These are phyloP conservation scores for Lydus trimaculatus DNA, from an alignment of 2,888 invertebrate species.

Conservation along the genomic window DNA sequence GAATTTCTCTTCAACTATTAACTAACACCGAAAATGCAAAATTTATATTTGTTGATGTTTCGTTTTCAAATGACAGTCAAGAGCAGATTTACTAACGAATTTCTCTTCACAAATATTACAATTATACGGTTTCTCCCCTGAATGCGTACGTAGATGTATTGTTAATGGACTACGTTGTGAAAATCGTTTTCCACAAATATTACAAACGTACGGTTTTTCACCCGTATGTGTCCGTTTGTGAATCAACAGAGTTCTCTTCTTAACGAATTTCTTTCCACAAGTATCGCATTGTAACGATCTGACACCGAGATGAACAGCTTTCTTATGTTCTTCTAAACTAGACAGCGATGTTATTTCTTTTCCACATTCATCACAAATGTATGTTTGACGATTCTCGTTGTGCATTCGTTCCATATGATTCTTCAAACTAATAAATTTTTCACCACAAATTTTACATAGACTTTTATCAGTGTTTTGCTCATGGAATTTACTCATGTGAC, in stretches of 20 bases:
- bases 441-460: constrained; percentile 47
- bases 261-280: constrained; percentile 64
- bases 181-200: constrained; percentile 46
- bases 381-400: constrained; percentile 25
- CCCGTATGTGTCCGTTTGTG: no score
- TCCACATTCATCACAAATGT: constrained; percentile 45
- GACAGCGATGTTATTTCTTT: constrained; percentile 60
- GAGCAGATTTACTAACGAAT: constrained; percentile 1
- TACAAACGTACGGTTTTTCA: constrained; percentile 54
- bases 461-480: constrained; percentile 45
- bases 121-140: constrained; percentile 33
- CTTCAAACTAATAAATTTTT: constrained; percentile 37
- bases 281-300: constrained; percentile 57
- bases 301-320: constrained; percentile 52
- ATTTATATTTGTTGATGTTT: constrained; percentile 6
- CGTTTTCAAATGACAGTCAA: constrained; percentile 1
- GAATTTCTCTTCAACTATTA: neutral
- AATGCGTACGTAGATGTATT: constrained; percentile 63
- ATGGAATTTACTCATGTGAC: constrained; percentile 41
- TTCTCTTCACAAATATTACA: no score
- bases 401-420: neutral
- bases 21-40: no score
- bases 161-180: constrained; percentile 56
- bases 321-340: constrained; percentile 41
- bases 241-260: constrained; percentile 49